Base-by-base conservation (phyloP, 2,113 vertebrate genomes). In the Tachysurus fulvidraco region DNA sequence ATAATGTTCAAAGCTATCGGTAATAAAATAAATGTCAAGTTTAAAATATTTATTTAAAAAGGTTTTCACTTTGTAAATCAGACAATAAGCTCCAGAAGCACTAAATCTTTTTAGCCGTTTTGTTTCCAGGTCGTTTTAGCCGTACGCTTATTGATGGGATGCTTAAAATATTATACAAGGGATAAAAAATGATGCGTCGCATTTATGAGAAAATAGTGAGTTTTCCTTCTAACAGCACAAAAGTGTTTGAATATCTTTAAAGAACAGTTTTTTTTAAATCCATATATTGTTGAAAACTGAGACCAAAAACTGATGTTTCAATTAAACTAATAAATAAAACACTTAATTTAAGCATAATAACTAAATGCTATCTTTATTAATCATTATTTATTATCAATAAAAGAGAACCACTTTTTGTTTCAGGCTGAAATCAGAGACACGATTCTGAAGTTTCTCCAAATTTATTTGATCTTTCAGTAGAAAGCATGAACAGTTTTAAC, bases 401-500 rank as follows among this genome's bases (percentile, higher is more conserved):
- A 17, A 4, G 1, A 14, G 36, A 36, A 36, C 2, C 2, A 36
- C 36, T 36, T 78, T 76, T 78, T 17, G 6, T 78, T 54, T 57
- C 3, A 10, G 14, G 52, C 14, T 78, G 52, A 55, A 78, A 60
- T 64, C 41, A 52, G 25, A 78, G 13, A 85, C 71, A 19, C 4
- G 17, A 44, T 83, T 5, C 23, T 52, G 85, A 83, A 84, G 84
- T 90, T 88, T 92, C 86, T 87, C 82, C 79, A 89, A 62, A 88
- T 94, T 94, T 95, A 95, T 94, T 95, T 82, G n/a, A 14, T 52
- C 69, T 89, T n/a, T 83, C 54, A 83, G 81, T 87, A 90, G 89
- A 94, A 92, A 92, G 85, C 65, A 84, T 62, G 57, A 87, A 28
- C 17, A 2, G 46, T 54, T 86, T 96, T 96, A 99, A 93, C 97